Conservation (phyloP, 2,797 vertebrate species). For the Aldrovandia affinis region DNA sequence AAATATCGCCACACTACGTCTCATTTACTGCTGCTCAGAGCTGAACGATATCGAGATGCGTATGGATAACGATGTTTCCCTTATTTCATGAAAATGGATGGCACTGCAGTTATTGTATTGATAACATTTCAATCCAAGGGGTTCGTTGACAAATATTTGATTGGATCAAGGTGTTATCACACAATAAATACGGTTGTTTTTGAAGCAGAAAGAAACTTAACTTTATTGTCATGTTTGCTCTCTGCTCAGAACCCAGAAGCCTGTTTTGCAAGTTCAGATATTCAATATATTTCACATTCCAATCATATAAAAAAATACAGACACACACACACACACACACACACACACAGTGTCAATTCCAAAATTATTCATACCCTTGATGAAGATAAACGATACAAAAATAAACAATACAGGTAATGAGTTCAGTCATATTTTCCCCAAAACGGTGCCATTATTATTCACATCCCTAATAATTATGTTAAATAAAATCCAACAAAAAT, state of each 20-base stretch:
- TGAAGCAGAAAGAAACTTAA: neutral
- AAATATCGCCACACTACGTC: neutral
- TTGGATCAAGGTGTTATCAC: neutral
- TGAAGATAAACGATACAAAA: no score
- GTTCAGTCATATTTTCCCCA: no score
- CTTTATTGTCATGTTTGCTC: neutral
- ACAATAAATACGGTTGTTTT: neutral
- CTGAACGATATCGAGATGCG: neutral
- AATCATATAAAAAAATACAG: no score
- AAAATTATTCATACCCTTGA: no score
- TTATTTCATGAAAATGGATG: neutral
- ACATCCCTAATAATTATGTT: no score
- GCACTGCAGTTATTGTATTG: no score
- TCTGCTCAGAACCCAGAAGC: neutral
- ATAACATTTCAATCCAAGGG: neutral
- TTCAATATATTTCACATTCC: neutral
- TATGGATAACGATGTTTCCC: neutral
- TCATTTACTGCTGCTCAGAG: neutral
- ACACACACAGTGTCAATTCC: no score
- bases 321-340: no score
- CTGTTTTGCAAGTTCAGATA: constrained; percentile 1
- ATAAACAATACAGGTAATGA: no score
- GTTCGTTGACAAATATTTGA: neutral
- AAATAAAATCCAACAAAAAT: no score
- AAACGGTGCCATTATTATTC: no score